A percentile compares a stretch with the other conserved stretches of the same genome.
These are phyloP conservation scores for Plectrocnemia conspersa DNA, from an alignment of 1,140 invertebrate genomes.

Conservation along the genomic window DNA sequence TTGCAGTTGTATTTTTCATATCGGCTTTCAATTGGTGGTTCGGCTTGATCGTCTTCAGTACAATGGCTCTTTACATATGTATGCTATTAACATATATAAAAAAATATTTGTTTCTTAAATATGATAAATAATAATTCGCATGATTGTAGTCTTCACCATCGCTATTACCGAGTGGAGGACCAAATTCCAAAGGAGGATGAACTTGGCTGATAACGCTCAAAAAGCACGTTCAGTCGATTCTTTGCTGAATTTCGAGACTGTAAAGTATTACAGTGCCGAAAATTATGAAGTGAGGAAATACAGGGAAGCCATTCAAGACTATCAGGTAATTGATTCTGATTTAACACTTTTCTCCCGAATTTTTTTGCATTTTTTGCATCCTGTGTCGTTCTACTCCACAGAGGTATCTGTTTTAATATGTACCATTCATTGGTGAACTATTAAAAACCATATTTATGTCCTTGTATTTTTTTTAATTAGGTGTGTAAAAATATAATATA, in stretches of 20 bases:
- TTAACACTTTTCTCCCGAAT: too few species aligned
- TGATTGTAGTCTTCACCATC: slow-evolving; percentile 73
- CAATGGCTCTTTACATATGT: slow-evolving; percentile 91
- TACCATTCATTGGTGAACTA: background rate
- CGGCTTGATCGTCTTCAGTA: slow-evolving; percentile 87
- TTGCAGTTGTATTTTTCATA: slow-evolving; percentile 90
- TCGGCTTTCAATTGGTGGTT: slow-evolving; percentile 88
- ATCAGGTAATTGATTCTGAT: slow-evolving; percentile 65
- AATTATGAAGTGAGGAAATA: slow-evolving; percentile 84
- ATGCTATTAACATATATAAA: slow-evolving; percentile 26
- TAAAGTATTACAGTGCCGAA: slow-evolving; percentile 96
- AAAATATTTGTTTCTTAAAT: background rate
- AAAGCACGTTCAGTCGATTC: slow-evolving; percentile 92
- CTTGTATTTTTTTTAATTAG: background rate
- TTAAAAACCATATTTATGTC: too few species aligned
- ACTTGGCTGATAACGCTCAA: slow-evolving; percentile 85
- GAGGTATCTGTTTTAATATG: too few species aligned
- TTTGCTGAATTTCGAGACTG: slow-evolving; percentile 96
- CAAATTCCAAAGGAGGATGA: slow-evolving; percentile 89
- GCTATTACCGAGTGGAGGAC: slow-evolving; percentile 92
- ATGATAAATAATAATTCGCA: slow-evolving; percentile 7
- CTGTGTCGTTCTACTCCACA: too few species aligned
- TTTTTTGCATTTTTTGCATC: too few species aligned
- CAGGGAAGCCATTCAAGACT: slow-evolving; percentile 72
- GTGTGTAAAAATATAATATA: too few species aligned